Evolutionary conservation across 2,797 vertebrate species (phyloP).

Genomic region (Premnoplex brunnescens): DNA sequence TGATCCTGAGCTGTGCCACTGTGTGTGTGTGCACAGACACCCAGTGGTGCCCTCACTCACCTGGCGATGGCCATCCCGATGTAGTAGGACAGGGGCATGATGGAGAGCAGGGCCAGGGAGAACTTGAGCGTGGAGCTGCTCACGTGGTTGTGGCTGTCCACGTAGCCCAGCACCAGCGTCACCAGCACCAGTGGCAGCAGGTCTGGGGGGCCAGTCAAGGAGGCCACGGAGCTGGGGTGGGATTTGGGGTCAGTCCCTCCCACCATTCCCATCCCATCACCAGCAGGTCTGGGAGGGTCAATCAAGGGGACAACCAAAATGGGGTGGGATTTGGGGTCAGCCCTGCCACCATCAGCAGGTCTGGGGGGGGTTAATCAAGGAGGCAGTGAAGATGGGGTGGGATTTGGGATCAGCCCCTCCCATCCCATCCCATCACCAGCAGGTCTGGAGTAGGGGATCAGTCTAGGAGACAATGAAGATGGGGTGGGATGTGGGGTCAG

Average conservation of each 20-base stretch:
- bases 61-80: conserved; percentile 93
- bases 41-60: conserved; percentile 53
- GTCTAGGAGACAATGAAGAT: too few relatives aligned
- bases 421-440: too few relatives aligned
- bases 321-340: too few relatives aligned
- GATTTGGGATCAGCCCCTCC: too few relatives aligned
- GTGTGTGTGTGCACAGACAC: too few relatives aligned
- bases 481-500: neutral
- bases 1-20: too few relatives aligned
- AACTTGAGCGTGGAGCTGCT: conserved; percentile 84
- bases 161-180: conserved; percentile 84
- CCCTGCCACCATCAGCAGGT: conserved; percentile 74
- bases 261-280: too few relatives aligned
- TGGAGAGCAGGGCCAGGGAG: conserved; percentile 82
- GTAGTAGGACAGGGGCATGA: conserved; percentile 89
- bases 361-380: conserved; percentile 57
- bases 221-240: neutral
- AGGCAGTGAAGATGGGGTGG: neutral
- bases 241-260: too few relatives aligned
- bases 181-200: conserved; percentile 85
- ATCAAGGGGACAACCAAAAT: too few relatives aligned
- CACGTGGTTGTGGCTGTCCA: conserved; percentile 80
- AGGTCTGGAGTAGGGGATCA: too few relatives aligned
- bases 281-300: too few relatives aligned
- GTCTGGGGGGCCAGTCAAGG: conserved; percentile 69